A percentile compares a stretch with the other conserved stretches of the same genome.
phyloP scores from a whole-genome alignment of 1,140 invertebrate genomes.

The Sinonovacula constricta region DNA sequence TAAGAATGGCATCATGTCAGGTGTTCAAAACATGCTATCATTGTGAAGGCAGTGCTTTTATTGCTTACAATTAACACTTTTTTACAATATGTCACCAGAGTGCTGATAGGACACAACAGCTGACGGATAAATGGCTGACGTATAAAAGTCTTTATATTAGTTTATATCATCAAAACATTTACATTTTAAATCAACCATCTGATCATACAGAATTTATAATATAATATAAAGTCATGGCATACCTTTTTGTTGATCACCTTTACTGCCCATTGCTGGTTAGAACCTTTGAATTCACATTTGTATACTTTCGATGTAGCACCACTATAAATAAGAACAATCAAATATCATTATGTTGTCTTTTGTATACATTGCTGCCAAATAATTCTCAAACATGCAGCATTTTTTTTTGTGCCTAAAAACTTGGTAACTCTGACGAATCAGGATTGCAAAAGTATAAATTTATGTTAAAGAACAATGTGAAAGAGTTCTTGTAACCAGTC shows the following conservation, averaged over 20 bases:
- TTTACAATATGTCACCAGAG: no score
- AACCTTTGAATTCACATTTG: constrained; percentile 68
- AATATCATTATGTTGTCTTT: neutral
- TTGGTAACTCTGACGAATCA: neutral
- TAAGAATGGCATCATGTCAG: no score
- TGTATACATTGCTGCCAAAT: neutral
- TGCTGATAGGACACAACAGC: no score
- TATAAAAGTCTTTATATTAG: no score
- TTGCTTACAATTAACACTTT: no score
- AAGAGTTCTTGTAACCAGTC: no score
- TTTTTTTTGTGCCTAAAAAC: neutral
- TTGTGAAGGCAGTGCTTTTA: no score
- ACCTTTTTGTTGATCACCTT: constrained; percentile 76
- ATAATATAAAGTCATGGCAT: constrained; percentile 3
- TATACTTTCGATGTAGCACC: constrained; percentile 71
- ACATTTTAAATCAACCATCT: neutral
- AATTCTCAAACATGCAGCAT: neutral
- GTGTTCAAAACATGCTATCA: no score
- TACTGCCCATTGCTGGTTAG: constrained; percentile 67
- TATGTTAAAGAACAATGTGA: neutral
- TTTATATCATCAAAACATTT: neutral
- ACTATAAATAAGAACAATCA: constrained; percentile 56
- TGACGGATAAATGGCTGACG: no score
- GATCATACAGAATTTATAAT: neutral
- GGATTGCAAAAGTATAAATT: neutral